Conservation (phyloP, 2,113 vertebrate genomes). For the Nerophis lumbriciformis region DNA sequence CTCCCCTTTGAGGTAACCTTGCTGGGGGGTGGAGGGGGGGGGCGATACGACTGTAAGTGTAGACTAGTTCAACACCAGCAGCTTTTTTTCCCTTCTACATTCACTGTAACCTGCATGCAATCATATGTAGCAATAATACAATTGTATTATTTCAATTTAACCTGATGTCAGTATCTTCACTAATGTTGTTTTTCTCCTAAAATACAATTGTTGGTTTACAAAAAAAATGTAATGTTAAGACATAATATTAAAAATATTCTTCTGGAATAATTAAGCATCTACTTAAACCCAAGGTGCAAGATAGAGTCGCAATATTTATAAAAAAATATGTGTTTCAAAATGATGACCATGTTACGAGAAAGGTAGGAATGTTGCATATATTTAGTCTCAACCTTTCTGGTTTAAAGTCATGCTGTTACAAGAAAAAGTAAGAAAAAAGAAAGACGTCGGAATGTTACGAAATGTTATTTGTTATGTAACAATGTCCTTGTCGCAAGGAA, state of each 20-base stretch:
- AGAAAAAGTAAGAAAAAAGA: background rate
- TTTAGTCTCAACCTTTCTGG: background rate
- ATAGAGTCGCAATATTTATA: too few species aligned
- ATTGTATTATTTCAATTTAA: background rate
- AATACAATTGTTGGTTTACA: too few species aligned
- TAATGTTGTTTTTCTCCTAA: too few species aligned
- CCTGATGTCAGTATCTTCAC: too few species aligned
- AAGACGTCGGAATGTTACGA: background rate
- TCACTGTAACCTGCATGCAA: background rate
- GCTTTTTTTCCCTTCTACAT: constrained; percentile 2
- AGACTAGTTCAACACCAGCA: constrained; percentile 41
- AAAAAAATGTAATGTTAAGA: too few species aligned
- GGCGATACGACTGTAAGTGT: constrained; percentile 24
- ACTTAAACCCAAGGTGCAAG: too few species aligned
- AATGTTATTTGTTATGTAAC: background rate
- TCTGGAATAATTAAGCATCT: too few species aligned
- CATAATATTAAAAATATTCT: too few species aligned
- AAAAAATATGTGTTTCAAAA: too few species aligned
- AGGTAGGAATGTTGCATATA: background rate
- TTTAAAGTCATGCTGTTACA: background rate
- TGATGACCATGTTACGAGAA: too few species aligned
- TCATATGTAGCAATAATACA: background rate
- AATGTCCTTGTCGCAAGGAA: background rate
- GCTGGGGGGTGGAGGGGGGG: constrained; percentile 21
- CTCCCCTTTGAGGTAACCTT: constrained; percentile 59